Percentiles rank a stretch among this genome's conserved stretches.
phyloP scores from a whole-genome alignment of 1,140 invertebrate species.

The Brachionus rotundiformis region DNA sequence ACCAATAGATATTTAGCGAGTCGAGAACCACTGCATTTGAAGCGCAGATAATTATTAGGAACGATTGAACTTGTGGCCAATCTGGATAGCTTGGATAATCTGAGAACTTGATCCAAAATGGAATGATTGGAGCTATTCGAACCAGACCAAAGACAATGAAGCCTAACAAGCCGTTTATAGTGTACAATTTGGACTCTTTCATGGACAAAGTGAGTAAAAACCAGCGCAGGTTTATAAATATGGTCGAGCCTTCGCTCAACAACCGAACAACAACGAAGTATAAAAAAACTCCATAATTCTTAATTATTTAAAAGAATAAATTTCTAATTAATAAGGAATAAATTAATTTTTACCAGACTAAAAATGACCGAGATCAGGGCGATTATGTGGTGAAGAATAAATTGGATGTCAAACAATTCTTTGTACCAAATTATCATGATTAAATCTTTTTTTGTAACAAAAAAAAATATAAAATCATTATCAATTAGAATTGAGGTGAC shows the following conservation, averaged over 20 bases:
- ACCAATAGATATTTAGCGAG: constrained; percentile 30
- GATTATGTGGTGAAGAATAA: neutral
- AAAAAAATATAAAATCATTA: neutral
- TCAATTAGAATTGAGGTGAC: neutral
- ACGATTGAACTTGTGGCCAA: neutral
- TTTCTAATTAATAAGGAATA: neutral
- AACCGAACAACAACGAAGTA: neutral
- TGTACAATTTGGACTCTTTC: constrained; percentile 10
- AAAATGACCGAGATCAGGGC: neutral
- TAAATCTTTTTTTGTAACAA: neutral
- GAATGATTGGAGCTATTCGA: neutral
- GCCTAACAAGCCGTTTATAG: neutral
- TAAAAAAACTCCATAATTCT: neutral
- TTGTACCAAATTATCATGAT: neutral
- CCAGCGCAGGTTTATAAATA: constrained; percentile 17
- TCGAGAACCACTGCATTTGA: neutral
- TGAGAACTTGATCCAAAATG: neutral
- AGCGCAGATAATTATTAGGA: neutral
- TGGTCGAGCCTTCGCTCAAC: constrained; percentile 13
- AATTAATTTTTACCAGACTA: neutral
- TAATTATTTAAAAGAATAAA: neutral
- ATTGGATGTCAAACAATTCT: neutral
- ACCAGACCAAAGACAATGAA: constrained; percentile 16
- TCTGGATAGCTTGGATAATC: neutral
- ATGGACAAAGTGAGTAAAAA: neutral